Percentiles rank a stretch among this genome's conserved stretches.
Conservation (phyloP, 1,140 invertebrate species). For the Rhizoglyphus robini region DNA sequence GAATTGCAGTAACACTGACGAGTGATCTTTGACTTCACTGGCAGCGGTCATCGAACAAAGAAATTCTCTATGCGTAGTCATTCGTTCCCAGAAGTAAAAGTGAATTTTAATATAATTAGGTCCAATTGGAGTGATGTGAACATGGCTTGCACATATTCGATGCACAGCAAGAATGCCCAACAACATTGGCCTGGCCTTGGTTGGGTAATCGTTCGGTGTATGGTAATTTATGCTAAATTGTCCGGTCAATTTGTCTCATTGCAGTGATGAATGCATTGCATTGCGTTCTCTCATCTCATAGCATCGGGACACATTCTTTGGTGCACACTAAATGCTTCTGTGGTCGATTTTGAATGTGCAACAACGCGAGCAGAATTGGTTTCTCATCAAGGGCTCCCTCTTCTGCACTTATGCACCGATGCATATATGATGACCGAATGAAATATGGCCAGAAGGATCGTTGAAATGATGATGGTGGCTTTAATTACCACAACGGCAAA, state of each 20-base stretch:
- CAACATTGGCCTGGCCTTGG: neutral
- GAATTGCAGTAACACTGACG: too few relatives aligned
- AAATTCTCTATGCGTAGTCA: too few relatives aligned
- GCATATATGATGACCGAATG: conserved; percentile 2
- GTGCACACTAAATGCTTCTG: too few relatives aligned
- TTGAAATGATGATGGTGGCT: conserved; percentile 9
- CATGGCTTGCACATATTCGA: neutral
- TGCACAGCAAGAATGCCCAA: neutral
- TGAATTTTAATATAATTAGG: neutral
- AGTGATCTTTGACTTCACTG: too few relatives aligned
- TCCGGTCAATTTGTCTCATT: conserved; percentile 4
- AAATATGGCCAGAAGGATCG: conserved; percentile 14
- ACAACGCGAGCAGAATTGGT: neutral
- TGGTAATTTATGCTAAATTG: conserved; percentile 13
- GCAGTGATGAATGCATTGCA: neutral
- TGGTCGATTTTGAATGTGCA: neutral
- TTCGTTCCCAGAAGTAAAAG: neutral
- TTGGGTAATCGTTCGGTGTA: too few relatives aligned
- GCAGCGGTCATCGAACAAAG: too few relatives aligned
- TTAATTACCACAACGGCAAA: neutral
- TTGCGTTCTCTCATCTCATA: neutral
- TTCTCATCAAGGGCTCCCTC: too few relatives aligned
- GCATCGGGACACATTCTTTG: too few relatives aligned
- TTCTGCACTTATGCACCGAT: neutral
- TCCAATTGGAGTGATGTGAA: neutral